phyloP scores from a whole-genome alignment of 2,888 invertebrate genomes.

The Notodonta ziczac region DNA sequence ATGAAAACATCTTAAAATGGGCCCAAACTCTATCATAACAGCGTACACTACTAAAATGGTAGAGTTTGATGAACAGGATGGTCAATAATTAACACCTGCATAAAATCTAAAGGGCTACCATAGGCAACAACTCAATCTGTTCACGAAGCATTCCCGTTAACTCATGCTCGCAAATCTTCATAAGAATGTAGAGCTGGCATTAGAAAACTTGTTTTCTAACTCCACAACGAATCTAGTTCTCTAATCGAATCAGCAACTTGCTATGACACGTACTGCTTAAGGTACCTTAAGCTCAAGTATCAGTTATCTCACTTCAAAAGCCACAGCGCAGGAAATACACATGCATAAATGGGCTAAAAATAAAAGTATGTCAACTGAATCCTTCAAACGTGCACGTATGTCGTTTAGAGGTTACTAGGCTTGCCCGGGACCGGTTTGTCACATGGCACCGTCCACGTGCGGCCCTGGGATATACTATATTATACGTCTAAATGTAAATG shows the following conservation, averaged over 20 bases:
- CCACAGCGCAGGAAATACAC: conserved; percentile 27
- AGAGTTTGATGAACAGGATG: no score
- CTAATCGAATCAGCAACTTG: background rate
- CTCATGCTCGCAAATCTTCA: no score
- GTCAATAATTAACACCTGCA: no score
- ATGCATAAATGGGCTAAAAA: conserved; percentile 44
- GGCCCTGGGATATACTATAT: conserved; percentile 64
- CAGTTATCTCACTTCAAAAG: conserved; percentile 4
- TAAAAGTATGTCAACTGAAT: conserved; percentile 61
- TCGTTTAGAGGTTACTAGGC: conserved; percentile 84
- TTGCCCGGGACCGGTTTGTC: conserved; percentile 78
- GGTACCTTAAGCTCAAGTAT: background rate
- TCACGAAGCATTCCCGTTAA: no score
- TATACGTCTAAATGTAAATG: conserved; percentile 35
- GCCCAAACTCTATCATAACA: no score
- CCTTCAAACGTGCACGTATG: conserved; percentile 67
- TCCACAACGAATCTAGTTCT: background rate
- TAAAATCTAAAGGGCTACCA: no score
- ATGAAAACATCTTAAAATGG: no score
- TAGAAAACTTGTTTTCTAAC: background rate
- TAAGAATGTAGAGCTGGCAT: background rate
- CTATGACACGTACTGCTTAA: background rate
- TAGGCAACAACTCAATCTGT: no score
- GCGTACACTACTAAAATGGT: no score
- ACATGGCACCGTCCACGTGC: conserved; percentile 81